phyloP scores from a whole-genome alignment of 2,797 vertebrate genomes.

The Ctenochaetus hawaiiensis region DNA sequence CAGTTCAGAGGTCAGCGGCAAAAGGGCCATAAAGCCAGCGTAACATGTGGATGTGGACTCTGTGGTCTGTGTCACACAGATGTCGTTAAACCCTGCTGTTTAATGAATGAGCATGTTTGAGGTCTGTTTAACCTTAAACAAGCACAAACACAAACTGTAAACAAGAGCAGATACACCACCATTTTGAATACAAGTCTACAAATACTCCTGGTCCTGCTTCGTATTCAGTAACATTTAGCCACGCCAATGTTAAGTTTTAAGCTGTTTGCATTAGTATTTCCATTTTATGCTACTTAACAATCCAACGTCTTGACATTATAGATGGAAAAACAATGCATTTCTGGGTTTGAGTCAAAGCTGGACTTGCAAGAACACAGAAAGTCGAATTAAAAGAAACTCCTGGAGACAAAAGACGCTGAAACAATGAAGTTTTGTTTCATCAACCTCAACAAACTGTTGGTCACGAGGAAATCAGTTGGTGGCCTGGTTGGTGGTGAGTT shows the following conservation, averaged over 20 bases:
- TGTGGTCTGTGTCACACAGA: neutral
- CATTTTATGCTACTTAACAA: neutral
- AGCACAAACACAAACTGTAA: neutral
- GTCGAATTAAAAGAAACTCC: no score
- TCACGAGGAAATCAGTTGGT: no score
- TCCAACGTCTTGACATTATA: no score
- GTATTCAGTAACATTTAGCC: neutral
- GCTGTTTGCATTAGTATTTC: neutral
- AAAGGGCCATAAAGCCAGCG: constrained; percentile 35
- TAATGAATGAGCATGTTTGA: constrained; percentile 23
- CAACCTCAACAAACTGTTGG: no score
- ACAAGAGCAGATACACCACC: neutral
- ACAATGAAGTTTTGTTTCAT: no score
- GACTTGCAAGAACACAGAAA: no score
- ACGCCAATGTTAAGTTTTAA: neutral
- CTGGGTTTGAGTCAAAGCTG: no score
- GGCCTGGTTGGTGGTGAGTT: no score
- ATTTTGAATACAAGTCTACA: neutral
- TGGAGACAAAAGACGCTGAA: no score
- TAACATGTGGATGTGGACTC: neutral
- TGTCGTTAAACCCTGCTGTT: constrained; percentile 16
- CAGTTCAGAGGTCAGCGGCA: constrained; percentile 24
- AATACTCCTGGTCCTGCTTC: neutral
- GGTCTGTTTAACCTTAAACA: neutral
- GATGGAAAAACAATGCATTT: no score